Evolutionary conservation across 2,113 vertebrate species (phyloP).

Genomic region (Eublepharis macularius): DNA sequence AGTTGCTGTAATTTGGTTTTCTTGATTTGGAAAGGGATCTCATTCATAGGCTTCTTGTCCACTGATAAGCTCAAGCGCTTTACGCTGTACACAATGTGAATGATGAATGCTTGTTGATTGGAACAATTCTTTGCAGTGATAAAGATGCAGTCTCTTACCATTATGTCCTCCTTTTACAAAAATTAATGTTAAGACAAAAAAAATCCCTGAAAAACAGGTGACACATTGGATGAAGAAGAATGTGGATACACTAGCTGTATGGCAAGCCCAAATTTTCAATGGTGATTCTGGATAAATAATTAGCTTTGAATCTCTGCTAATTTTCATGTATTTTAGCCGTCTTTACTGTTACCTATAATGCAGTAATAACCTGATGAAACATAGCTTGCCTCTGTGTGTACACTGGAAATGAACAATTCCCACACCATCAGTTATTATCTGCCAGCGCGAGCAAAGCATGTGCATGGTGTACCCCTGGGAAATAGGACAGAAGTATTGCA

Average conservation of each 20-base stretch:
- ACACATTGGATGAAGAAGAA: slow-evolving; percentile 4
- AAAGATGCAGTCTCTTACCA: slow-evolving; percentile 62
- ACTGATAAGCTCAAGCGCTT: slow-evolving; percentile 70
- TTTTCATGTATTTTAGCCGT: slow-evolving; percentile 8
- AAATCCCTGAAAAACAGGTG: background rate
- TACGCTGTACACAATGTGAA: slow-evolving; percentile 75
- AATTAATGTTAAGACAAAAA: background rate
- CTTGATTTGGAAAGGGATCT: slow-evolving; percentile 69
- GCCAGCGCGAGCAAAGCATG: background rate
- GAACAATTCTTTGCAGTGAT: slow-evolving; percentile 65
- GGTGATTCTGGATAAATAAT: slow-evolving; percentile 21
- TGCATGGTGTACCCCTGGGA: background rate
- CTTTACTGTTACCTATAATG: background rate
- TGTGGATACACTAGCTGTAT: background rate
- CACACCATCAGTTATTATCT: background rate
- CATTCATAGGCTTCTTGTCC: slow-evolving; percentile 54
- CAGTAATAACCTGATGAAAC: background rate
- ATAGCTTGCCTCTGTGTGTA: background rate
- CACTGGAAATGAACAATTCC: background rate
- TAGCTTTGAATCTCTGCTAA: slow-evolving; percentile 22
- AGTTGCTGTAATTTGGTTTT: slow-evolving; percentile 70
- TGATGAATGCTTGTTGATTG: slow-evolving; percentile 75
- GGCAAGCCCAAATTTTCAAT: slow-evolving; percentile 14
- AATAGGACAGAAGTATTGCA: background rate
- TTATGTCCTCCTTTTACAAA: slow-evolving; percentile 4